Conservation (phyloP, 2,797 vertebrate genomes). For the Buceros bicornis region DNA sequence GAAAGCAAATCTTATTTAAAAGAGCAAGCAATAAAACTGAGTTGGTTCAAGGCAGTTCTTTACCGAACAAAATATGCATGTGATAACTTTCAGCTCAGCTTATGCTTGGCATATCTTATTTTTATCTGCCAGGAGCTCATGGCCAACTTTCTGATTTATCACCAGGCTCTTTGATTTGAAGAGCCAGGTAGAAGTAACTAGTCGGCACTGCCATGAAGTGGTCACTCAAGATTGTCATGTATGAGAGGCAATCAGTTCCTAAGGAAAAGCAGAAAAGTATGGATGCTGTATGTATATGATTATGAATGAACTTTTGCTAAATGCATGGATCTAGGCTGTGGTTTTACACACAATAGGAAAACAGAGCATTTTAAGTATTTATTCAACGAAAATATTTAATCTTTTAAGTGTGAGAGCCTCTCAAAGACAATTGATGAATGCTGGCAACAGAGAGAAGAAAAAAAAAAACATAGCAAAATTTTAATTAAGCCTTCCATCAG, state of each 20-base stretch:
- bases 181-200: background rate
- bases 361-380: background rate
- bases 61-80: background rate
- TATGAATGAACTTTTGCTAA: background rate
- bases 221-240: background rate
- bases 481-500: background rate
- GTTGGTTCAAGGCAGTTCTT: background rate
- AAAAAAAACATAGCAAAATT: background rate
- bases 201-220: background rate
- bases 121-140: background rate
- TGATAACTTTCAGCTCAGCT: background rate
- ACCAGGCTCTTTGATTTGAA: background rate
- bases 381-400: background rate
- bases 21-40: background rate
- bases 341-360: background rate
- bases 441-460: background rate
- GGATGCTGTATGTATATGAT: background rate
- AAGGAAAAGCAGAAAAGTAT: background rate
- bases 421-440: background rate
- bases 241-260: background rate
- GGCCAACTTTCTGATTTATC: background rate
- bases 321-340: background rate
- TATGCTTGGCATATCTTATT: background rate
- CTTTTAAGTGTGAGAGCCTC: background rate
- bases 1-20: background rate